Percentiles rank a stretch among this genome's conserved stretches.
phyloP scores from a whole-genome alignment of 2,113 vertebrate genomes.

The Odobenus rosmarus region DNA sequence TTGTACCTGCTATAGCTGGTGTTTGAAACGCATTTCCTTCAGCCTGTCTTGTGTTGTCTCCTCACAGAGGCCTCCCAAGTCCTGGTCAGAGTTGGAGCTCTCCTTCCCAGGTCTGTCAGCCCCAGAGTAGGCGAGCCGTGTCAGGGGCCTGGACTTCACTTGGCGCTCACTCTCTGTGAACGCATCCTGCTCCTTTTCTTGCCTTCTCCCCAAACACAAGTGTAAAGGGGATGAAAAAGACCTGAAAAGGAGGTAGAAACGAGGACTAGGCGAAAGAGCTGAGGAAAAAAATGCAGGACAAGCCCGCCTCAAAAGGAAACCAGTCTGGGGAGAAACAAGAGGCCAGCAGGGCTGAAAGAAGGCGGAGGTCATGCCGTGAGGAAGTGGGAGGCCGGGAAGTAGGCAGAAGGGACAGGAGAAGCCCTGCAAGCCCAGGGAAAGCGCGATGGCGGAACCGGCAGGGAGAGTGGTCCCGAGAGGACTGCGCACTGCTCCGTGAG shows the following conservation, averaged over 20 bases:
- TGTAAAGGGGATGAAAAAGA: not conserved
- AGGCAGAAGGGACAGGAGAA: not conserved
- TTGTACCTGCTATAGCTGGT: not conserved
- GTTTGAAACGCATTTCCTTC: not conserved
- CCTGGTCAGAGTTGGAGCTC: not conserved
- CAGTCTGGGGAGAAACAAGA: not conserved
- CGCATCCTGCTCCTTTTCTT: not conserved
- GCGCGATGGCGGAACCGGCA: rapidly evolving
- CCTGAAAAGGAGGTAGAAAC: not conserved
- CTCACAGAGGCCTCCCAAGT: not conserved
- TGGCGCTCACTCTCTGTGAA: not conserved
- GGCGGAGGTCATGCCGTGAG: not conserved
- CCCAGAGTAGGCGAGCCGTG: not conserved
- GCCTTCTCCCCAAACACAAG: not conserved
- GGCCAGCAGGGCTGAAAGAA: not conserved
- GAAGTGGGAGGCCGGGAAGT: not conserved
- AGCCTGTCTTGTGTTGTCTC: not conserved
- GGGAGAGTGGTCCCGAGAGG: not conserved
- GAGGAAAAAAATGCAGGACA: not conserved
- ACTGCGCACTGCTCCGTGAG: rapidly evolving
- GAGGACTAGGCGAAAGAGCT: not conserved
- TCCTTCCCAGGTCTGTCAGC: not conserved
- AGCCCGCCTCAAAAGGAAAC: not conserved
- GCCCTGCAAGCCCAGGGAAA: not conserved
- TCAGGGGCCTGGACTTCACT: not conserved